Evolutionary conservation across 2,888 invertebrate species (phyloP), one percentile per base, ranked within the genome.

Genomic region (Drosophila infuscata): DNA sequence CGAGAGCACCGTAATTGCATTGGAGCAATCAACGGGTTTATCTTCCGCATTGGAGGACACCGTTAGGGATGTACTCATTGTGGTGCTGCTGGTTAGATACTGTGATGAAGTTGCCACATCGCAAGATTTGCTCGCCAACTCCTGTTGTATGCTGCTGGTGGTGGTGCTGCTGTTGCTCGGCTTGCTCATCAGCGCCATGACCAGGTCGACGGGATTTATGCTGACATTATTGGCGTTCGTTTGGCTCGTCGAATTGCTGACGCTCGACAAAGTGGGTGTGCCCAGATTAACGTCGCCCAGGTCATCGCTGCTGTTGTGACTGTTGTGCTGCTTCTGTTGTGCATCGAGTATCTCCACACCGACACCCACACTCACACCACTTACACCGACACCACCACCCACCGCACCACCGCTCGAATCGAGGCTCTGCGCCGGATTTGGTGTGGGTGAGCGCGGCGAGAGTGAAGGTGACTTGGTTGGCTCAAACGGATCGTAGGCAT

Each of bases 401-500:
- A 17, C 38, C 4, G 36, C 36, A n/a, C 17, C n/a, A n/a, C 25
- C 11, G 4, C 54, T 29, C 1, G 79, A 75, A 11, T 91, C 91
- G 29, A 87, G 52, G 7, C 60, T 78, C 46, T 88, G 88, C 3
- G 89, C 76, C 12, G 91, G 91, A 17, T 89, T 90, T 35, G 92
- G 92, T 35, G 92, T 91, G 49, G 92, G 93, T 3, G 93, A 93
- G 3, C 92, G 90, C 2, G 93, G 92, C 4, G 93, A 93, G 25
- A 92, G 76, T 2, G 93, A 93, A 3, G 93, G 93, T 0, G 97
- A 97, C 92, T 97, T 97, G 11, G 98, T 97, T 0, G 98, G 98
- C 93, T 98, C 97, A 93, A 97, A 98, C 2, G 98, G 98, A 95
- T 98, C 97, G 93, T 98, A 98, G 4, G 96, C 97, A 92, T 97